Base-by-base conservation (phyloP, 1,140 invertebrate genomes). In the Pentalonia nigronervosa region DNA sequence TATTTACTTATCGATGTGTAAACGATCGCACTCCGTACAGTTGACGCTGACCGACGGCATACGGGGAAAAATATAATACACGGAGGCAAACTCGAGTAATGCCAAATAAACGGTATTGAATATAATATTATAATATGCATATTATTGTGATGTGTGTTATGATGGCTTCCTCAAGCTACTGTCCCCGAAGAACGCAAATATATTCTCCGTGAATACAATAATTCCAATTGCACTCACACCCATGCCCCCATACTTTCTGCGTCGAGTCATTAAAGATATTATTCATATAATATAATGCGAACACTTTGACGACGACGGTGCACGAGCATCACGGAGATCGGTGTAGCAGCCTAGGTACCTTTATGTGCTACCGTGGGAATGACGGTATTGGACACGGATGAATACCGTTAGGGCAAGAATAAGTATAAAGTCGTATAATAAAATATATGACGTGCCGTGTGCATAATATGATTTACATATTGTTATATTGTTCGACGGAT, bases 371-470 rank as follows among this genome's bases (percentile, higher is more conserved):
- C 53, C 90, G 90, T 91, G 90, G 90, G 90, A 91, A 91, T 76
- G 90, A 47, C 30, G 36, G 21, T 50, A 60, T 9, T 48, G 56
- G 56, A 76, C 45, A 67, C 93, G 36, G 81, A 47, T 60, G 76
- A 83, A 81, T 93, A 88, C 87, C 76, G 76, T 91, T 87, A 84
- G 48, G 50, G 53, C 86, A 17, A n/a, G 60, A n/a, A 67, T n/a
- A n/a, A n/a, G n/a, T n/a, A 14, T n/a, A 67, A n/a, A 67, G 60
- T 67, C 60, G 60, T 67, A 67, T n/a, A 67, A 67, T 67, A 67
- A 67, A 67, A 67, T 67, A 67, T 67, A n/a, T n/a, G 60, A 67
- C 60, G 20, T 30, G 30, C 14, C 60, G 30, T 67, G n/a, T n/a
- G 60, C 60, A 67, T n/a, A 67, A 67, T 67, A 67, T 17, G 14